Percentiles rank a stretch among this genome's conserved stretches.
Conservation (phyloP, 2,113 vertebrate species). For the Aegithalos caudatus region DNA sequence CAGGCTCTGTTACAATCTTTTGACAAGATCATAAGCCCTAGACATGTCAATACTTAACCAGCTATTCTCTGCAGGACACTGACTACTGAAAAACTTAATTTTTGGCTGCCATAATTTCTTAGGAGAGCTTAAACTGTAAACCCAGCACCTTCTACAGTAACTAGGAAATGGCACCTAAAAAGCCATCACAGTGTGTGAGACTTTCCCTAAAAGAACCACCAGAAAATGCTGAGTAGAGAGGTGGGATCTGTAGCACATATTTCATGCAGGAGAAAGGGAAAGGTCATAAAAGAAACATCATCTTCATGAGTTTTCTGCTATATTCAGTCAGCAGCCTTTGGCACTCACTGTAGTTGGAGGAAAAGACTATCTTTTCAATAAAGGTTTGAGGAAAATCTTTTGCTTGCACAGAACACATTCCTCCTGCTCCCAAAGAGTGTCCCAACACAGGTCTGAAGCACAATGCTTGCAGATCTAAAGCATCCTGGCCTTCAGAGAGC, state of each 20-base stretch:
- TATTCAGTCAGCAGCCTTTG: neutral
- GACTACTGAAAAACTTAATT: neutral
- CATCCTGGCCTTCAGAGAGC: neutral
- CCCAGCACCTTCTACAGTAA: neutral
- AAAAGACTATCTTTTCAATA: neutral
- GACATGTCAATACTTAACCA: neutral
- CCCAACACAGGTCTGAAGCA: fast-evolving
- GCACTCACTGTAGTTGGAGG: neutral
- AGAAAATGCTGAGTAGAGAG: neutral
- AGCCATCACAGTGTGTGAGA: neutral
- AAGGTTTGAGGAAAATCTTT: neutral
- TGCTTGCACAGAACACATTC: neutral
- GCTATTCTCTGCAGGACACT: neutral
- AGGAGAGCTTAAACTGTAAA: neutral
- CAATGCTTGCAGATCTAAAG: neutral
- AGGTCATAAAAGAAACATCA: neutral
- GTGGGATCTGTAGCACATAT: neutral
- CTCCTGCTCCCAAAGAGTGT: neutral
- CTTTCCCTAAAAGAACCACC: neutral
- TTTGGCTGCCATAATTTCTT: neutral
- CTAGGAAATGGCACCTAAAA: neutral
- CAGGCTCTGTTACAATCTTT: neutral
- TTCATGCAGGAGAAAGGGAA: neutral
- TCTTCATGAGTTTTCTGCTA: neutral
- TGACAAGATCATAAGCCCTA: neutral